These are phyloP conservation scores for Mionectes macconnelli DNA, from an alignment of 2,113 vertebrate species.

Conservation along the genomic window DNA sequence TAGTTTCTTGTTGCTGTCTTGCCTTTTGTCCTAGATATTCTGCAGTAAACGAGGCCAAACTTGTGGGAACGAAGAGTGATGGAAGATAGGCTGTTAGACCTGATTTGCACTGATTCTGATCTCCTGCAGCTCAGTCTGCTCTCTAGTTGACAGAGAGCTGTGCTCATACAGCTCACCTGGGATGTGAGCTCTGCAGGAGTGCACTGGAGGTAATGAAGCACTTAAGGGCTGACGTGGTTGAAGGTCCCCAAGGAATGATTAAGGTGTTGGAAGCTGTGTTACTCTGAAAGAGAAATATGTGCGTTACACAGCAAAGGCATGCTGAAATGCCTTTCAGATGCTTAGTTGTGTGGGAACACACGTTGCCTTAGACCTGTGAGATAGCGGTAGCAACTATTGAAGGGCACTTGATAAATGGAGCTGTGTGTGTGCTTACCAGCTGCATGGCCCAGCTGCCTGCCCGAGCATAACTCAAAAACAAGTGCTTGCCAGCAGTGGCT, in stretches of 20 bases:
- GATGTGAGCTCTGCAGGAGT: not conserved
- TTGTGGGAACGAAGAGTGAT: not conserved
- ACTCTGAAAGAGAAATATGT: constrained; percentile 25
- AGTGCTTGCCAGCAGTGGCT: not conserved
- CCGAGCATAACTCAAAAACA: not conserved
- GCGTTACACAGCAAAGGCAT: not conserved
- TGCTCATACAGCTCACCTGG: not conserved
- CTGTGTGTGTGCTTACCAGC: not conserved
- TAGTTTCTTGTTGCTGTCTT: constrained; percentile 5
- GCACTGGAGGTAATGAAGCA: constrained; percentile 5
- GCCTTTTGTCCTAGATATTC: constrained; percentile 48
- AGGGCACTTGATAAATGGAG: not conserved
- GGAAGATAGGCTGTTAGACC: not conserved
- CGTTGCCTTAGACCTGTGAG: not conserved
- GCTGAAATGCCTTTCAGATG: not conserved
- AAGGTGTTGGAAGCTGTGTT: constrained; percentile 17
- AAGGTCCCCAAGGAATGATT: constrained; percentile 13
- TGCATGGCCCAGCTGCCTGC: not conserved
- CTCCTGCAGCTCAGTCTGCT: not conserved
- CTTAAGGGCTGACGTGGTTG: not conserved
- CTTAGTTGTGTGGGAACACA: not conserved
- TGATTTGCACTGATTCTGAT: not conserved
- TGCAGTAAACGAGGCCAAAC: not conserved
- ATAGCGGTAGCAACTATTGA: not conserved
- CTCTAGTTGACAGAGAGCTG: not conserved